phyloP scores from a whole-genome alignment of 2,888 invertebrate genomes.

The Blastobasis adustella region DNA sequence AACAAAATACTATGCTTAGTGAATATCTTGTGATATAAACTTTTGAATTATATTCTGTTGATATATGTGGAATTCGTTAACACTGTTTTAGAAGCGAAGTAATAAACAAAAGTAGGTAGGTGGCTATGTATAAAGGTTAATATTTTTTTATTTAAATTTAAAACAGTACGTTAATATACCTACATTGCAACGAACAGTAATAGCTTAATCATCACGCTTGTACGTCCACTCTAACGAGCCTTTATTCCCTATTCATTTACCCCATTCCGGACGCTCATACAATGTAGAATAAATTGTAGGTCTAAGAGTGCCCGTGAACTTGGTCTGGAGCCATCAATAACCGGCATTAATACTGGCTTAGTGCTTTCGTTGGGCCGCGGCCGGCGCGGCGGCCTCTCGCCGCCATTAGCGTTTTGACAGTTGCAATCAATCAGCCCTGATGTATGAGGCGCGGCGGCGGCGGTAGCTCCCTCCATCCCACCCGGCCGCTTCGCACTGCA shows the following conservation, averaged over 20 bases:
- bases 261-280: slow-evolving; percentile 33
- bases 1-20: too few relatives aligned
- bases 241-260: slow-evolving; percentile 39
- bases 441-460: slow-evolving; percentile 54
- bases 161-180: too few relatives aligned
- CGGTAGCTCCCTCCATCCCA: slow-evolving; percentile 34
- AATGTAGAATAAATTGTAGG: slow-evolving; percentile 56
- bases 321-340: slow-evolving; percentile 59
- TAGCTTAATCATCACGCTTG: too few relatives aligned
- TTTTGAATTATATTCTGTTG: too few relatives aligned
- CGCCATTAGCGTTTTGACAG: slow-evolving; percentile 70
- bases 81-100: too few relatives aligned
- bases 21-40: too few relatives aligned
- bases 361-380: slow-evolving; percentile 46
- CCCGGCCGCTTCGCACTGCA: too few relatives aligned
- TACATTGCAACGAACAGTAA: too few relatives aligned
- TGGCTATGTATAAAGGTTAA: too few relatives aligned
- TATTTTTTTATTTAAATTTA: too few relatives aligned
- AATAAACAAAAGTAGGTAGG: too few relatives aligned
- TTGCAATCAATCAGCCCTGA: slow-evolving; percentile 71
- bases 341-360: slow-evolving; percentile 61
- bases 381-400: slow-evolving; percentile 59
- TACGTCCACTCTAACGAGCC: slow-evolving; percentile 28
- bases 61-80: too few relatives aligned
- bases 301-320: slow-evolving; percentile 67